A percentile compares a stretch with the other conserved stretches of the same genome.
phyloP scores from a whole-genome alignment of 2,888 invertebrate species.

The Timema podura region DNA sequence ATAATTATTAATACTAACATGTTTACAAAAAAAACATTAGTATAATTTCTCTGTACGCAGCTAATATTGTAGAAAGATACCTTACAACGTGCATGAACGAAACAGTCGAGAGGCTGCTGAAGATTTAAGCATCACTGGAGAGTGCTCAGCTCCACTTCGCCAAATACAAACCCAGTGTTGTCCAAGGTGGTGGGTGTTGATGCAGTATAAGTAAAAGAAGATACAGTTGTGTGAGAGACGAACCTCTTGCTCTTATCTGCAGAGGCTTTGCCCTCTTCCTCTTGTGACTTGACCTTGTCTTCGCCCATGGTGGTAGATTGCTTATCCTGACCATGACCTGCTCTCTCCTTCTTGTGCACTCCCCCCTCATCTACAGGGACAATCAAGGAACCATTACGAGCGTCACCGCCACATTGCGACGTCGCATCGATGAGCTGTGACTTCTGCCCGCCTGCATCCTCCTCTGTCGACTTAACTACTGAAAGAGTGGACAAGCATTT shows the following conservation, averaged over 20 bases:
- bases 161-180: too few species aligned
- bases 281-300: slow-evolving; percentile 28
- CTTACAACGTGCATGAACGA: too few species aligned
- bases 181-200: too few species aligned
- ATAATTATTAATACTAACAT: too few species aligned
- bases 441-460: slow-evolving; percentile 15
- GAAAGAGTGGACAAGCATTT: slow-evolving; percentile 31
- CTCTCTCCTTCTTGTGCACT: slow-evolving; percentile 41
- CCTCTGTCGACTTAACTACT: slow-evolving; percentile 21
- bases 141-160: too few species aligned
- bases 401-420: slow-evolving; percentile 21
- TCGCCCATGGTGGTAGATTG: slow-evolving; percentile 20
- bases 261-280: slow-evolving; percentile 27
- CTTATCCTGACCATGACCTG: slow-evolving; percentile 26
- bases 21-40: too few species aligned
- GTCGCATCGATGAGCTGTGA: neutral
- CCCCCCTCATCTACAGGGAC: slow-evolving; percentile 44
- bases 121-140: too few species aligned
- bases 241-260: slow-evolving; percentile 35
- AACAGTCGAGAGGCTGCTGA: too few species aligned
- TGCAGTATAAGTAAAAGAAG: too few species aligned
- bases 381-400: slow-evolving; percentile 40
- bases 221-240: slow-evolving; percentile 28
- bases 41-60: too few species aligned
- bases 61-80: too few species aligned